A percentile compares a stretch with the other conserved stretches of the same genome.
Evolutionary conservation across 2,797 vertebrate genomes (phyloP).

Genomic region (Thunnus albacares): DNA sequence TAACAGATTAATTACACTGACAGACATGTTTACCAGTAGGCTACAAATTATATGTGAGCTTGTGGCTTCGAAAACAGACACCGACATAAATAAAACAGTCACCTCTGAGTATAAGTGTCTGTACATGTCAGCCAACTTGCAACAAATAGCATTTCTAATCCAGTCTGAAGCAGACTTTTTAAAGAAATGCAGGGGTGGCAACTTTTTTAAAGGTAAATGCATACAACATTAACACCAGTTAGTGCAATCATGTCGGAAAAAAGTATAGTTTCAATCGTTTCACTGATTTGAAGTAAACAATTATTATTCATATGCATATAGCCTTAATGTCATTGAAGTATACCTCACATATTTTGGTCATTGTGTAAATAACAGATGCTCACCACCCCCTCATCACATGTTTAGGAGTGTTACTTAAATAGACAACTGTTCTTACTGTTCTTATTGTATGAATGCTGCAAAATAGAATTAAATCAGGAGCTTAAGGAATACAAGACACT

Average conservation of each 20-base stretch:
- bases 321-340: constrained; percentile 14
- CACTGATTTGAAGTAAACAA: neutral
- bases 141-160: neutral
- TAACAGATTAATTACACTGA: neutral
- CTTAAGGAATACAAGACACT: constrained; percentile 5
- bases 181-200: neutral
- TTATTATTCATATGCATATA: neutral
- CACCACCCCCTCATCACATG: constrained; percentile 40
- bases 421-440: constrained; percentile 25
- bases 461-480: neutral
- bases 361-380: constrained; percentile 58
- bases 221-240: neutral
- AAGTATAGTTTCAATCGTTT: neutral
- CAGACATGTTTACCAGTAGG: neutral
- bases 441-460: neutral
- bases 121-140: neutral
- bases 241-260: neutral
- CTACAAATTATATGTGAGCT: neutral
- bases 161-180: neutral
- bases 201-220: neutral
- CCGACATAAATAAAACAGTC: neutral
- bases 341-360: constrained; percentile 9
- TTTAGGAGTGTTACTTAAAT: constrained; percentile 35
- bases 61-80: neutral
- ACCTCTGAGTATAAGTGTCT: neutral